Percentiles rank a stretch among this genome's conserved stretches.
Evolutionary conservation across 1,140 invertebrate genomes (phyloP).

Genomic region (Sipha flava): DNA sequence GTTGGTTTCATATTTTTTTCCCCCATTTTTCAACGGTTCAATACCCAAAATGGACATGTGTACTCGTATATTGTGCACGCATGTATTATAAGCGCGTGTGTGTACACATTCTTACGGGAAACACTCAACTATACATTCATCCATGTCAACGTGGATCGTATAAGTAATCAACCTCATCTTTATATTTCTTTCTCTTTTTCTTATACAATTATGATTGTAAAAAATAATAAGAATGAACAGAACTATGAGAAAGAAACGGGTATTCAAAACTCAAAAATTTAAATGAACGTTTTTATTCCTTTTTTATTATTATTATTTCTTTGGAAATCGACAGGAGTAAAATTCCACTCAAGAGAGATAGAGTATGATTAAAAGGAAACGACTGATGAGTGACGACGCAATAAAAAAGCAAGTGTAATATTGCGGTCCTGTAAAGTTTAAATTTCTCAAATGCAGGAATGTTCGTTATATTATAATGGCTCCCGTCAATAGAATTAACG

Average conservation of each 20-base stretch:
- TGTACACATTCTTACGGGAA: background rate
- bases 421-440: background rate
- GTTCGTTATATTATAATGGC: background rate
- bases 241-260: background rate
- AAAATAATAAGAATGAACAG: no score
- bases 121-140: background rate
- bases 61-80: background rate
- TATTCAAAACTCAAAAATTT: background rate
- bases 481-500: background rate
- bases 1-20: background rate
- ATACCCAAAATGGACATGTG: no score
- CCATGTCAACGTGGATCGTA: background rate
- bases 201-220: background rate
- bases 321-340: background rate
- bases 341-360: background rate
- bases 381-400: background rate
- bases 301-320: background rate
- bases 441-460: background rate
- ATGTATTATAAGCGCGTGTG: background rate
- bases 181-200: background rate
- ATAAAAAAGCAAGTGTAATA: background rate
- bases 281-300: background rate
- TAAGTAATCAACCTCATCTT: constrained; percentile 7
- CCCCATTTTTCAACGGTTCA: background rate
- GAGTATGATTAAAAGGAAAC: background rate